phyloP scores from a whole-genome alignment of 2,797 vertebrate species.

The Tamandua tetradactyla region DNA sequence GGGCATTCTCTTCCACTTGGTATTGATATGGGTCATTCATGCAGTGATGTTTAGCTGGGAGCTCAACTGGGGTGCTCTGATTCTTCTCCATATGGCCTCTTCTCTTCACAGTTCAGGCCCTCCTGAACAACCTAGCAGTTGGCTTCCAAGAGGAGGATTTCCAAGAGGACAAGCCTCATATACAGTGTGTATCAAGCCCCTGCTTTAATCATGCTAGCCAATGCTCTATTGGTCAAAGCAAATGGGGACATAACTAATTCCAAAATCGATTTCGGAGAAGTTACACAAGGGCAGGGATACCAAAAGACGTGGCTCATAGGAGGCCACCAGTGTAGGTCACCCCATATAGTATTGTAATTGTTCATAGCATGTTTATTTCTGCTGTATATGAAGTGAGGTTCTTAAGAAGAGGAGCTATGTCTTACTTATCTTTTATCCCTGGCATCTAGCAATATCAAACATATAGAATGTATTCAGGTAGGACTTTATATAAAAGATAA shows the following conservation, averaged over 20 bases:
- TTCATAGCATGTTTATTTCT: neutral
- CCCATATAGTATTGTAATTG: neutral
- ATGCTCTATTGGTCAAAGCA: neutral
- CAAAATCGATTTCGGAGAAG: neutral
- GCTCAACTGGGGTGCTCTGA: neutral
- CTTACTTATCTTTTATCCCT: neutral
- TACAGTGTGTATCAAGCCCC: neutral
- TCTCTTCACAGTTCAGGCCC: neutral
- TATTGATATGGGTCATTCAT: neutral
- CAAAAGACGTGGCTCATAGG: neutral
- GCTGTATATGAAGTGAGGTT: neutral
- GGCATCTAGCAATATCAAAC: neutral
- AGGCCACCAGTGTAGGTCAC: too few species aligned
- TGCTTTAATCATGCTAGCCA: neutral
- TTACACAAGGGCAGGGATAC: too few species aligned
- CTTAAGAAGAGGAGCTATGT: neutral
- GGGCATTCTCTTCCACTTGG: neutral
- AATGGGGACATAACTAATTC: neutral
- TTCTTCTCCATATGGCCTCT: neutral
- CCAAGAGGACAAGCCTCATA: neutral
- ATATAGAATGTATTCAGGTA: neutral
- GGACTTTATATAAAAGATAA: neutral
- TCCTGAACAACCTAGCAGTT: neutral
- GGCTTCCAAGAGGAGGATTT: neutral
- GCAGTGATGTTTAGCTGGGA: neutral